Conservation (phyloP, 1,140 invertebrate species). For the Brachystomella parvula region DNA sequence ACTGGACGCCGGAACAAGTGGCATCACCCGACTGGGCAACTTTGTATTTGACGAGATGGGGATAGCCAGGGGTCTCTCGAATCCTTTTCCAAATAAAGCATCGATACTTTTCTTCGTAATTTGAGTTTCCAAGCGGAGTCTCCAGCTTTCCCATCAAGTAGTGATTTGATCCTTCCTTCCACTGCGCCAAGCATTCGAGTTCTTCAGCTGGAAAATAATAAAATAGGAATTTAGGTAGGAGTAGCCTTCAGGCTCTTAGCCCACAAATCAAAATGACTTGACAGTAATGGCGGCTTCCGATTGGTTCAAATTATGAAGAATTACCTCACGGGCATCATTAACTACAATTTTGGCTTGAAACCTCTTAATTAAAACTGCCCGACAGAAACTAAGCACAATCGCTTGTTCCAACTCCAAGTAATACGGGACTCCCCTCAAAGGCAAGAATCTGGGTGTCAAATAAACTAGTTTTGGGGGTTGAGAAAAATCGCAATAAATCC, state of each 20-base stretch:
- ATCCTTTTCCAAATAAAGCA: slow-evolving; percentile 85
- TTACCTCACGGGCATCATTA: background rate
- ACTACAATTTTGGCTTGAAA: background rate
- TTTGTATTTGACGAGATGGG: slow-evolving; percentile 45
- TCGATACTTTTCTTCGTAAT: slow-evolving; percentile 82
- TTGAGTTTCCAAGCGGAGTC: slow-evolving; percentile 48
- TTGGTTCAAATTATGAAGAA: background rate
- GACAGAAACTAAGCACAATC: background rate
- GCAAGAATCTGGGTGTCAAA: too few relatives aligned
- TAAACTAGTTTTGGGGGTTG: too few relatives aligned
- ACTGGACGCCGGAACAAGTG: slow-evolving; percentile 58
- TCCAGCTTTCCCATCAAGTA: slow-evolving; percentile 71
- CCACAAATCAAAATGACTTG: background rate
- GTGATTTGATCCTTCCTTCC: slow-evolving; percentile 79
- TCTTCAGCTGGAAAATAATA: slow-evolving; percentile 62
- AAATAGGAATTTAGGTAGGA: background rate
- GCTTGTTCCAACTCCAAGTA: too few relatives aligned
- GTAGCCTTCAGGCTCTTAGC: background rate
- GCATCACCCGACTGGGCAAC: slow-evolving; percentile 65
- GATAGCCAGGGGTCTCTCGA: slow-evolving; percentile 29
- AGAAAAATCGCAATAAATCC: too few relatives aligned
- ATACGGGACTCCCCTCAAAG: too few relatives aligned
- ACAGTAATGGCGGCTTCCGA: background rate
- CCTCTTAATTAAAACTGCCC: background rate
- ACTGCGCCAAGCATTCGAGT: slow-evolving; percentile 71